Evolutionary conservation across 92 coral and sea anemone genomes (phyloP).

Genomic region (Umimayanthus kanabou): DNA sequence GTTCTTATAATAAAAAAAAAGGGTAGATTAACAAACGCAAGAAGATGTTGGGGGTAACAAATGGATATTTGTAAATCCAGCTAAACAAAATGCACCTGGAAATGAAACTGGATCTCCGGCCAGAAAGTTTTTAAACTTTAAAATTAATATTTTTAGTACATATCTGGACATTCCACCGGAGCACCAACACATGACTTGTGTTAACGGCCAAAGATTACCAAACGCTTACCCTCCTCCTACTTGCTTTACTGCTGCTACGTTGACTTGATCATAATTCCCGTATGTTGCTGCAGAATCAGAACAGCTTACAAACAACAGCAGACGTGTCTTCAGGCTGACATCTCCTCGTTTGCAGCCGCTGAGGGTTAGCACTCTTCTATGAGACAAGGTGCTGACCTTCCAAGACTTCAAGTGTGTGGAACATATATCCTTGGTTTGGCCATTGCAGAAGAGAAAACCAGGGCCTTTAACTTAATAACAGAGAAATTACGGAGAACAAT

Average conservation of each 20-base stretch:
- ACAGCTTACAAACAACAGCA: slow-evolving; percentile 15
- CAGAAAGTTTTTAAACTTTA: too few species aligned
- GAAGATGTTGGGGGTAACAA: too few species aligned
- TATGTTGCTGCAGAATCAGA: neutral
- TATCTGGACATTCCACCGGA: neutral
- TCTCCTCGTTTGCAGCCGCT: neutral
- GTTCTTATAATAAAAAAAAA: too few species aligned
- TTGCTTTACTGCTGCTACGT: neutral
- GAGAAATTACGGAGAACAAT: too few species aligned
- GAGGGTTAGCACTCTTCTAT: neutral
- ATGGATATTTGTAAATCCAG: too few species aligned
- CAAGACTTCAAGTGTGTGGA: slow-evolving; percentile 5
- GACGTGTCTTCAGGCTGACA: neutral
- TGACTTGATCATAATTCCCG: slow-evolving; percentile 5
- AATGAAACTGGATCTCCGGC: too few species aligned
- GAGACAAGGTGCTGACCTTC: neutral
- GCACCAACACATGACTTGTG: too few species aligned
- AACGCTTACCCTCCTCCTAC: neutral
- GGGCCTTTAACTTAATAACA: neutral
- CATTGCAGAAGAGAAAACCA: neutral
- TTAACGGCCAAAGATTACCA: neutral
- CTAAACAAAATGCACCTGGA: too few species aligned
- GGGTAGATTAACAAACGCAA: too few species aligned
- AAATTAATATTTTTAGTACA: too few species aligned
- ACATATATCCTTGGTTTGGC: slow-evolving; percentile 15